Evolutionary conservation across 2,888 invertebrate genomes (phyloP).

Genomic region (Bombylius major): DNA sequence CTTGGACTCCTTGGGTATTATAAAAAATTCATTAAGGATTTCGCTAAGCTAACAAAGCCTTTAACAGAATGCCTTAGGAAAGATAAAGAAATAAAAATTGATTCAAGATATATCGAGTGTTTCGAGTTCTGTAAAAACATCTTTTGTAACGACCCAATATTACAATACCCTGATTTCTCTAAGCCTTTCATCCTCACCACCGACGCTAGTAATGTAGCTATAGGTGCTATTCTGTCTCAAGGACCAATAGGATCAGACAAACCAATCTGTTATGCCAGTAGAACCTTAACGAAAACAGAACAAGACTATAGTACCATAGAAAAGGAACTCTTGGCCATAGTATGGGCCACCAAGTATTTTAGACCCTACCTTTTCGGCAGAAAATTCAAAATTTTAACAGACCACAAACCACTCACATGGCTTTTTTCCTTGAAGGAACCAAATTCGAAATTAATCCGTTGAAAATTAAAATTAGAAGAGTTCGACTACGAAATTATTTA

Average conservation of each 20-base stretch:
- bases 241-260: conserved; percentile 7
- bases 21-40: background rate
- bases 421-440: conserved; percentile 1
- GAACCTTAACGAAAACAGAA: conserved; percentile 17
- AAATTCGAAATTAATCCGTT: conserved; percentile 4
- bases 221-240: conserved; percentile 20
- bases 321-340: conserved; percentile 18
- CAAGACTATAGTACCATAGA: conserved; percentile 18
- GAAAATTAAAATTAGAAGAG: conserved; percentile 14
- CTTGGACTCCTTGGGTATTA: background rate
- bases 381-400: conserved; percentile 19
- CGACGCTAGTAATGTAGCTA: conserved; percentile 15
- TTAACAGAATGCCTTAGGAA: background rate
- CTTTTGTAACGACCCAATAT: background rate
- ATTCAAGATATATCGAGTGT: background rate
- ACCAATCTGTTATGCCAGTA: conserved; percentile 19
- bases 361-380: conserved; percentile 20
- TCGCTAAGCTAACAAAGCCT: background rate
- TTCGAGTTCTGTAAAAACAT: background rate
- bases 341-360: conserved; percentile 18
- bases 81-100: background rate
- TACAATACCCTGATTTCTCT: conserved; percentile 1
- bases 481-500: conserved; percentile 16
- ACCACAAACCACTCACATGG: conserved; percentile 19
- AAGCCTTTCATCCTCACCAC: conserved; percentile 6